phyloP scores from a whole-genome alignment of 1,140 invertebrate species.

The Saxidomus purpurata region DNA sequence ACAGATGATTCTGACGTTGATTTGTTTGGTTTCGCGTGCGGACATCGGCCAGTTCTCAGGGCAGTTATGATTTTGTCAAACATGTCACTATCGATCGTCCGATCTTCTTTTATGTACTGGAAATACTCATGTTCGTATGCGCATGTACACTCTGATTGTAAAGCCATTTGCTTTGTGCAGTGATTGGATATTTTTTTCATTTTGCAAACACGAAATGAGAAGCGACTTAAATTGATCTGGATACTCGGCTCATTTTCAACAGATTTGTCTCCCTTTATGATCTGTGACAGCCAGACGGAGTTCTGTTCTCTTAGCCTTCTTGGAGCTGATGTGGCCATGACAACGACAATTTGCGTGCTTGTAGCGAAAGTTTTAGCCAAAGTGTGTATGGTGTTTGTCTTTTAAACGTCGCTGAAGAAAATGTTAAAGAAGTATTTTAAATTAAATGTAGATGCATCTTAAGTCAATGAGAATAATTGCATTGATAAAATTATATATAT shows the following conservation, averaged over 20 bases:
- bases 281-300: neutral
- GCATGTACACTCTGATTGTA: neutral
- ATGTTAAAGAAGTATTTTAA: no score
- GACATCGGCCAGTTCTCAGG: neutral
- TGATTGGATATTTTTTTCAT: neutral
- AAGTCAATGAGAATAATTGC: no score
- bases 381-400: no score
- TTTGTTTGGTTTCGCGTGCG: neutral
- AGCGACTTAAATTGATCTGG: neutral
- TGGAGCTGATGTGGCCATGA: neutral
- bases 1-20: neutral
- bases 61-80: neutral
- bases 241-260: neutral
- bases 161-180: neutral
- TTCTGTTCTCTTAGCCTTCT: neutral
- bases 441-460: no score
- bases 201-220: neutral
- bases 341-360: no score
- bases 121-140: constrained; percentile 9
- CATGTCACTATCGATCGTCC: neutral
- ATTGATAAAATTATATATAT: no score
- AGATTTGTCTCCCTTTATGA: neutral
- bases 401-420: no score
- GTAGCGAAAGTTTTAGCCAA: no score
- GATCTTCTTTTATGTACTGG: neutral